Percentiles rank a stretch among this genome's conserved stretches.
phyloP scores from a whole-genome alignment of 2,888 invertebrate genomes.

The Cephus sareptanus region DNA sequence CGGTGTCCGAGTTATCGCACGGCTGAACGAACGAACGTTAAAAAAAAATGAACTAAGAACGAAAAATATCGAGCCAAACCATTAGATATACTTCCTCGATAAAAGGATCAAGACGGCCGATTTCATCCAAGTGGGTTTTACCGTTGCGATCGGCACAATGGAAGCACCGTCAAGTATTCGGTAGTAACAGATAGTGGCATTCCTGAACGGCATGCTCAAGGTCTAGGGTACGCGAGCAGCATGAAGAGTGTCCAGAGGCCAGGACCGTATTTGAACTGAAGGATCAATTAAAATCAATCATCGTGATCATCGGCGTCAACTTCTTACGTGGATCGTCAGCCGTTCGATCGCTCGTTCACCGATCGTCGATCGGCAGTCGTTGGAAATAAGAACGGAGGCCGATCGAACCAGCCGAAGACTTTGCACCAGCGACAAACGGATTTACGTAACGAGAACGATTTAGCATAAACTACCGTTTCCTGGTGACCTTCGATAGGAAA shows the following conservation, averaged over 20 bases:
- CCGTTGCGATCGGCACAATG: not conserved
- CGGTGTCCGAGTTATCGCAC: too few relatives aligned
- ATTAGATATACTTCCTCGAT: not conserved
- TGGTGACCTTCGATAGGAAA: constrained; percentile 40
- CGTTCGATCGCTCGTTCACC: too few relatives aligned
- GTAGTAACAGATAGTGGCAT: not conserved
- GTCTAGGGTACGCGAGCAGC: constrained; percentile 4
- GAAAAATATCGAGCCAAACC: not conserved
- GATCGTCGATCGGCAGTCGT: too few relatives aligned
- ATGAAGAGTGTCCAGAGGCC: not conserved
- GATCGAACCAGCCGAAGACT: not conserved
- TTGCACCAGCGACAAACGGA: not conserved
- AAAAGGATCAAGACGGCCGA: not conserved
- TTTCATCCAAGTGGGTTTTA: not conserved
- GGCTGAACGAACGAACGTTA: not conserved
- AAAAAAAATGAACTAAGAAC: not conserved
- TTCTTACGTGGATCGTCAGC: not conserved
- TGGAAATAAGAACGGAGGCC: not conserved
- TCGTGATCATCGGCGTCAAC: not conserved
- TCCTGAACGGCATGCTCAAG: not conserved
- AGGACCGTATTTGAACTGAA: not conserved
- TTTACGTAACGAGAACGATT: constrained; percentile 25
- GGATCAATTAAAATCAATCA: not conserved
- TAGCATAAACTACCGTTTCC: constrained; percentile 36
- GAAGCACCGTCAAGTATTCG: not conserved